Conservation (phyloP, 2,797 vertebrate genomes). For the Buphagus erythrorhynchus region DNA sequence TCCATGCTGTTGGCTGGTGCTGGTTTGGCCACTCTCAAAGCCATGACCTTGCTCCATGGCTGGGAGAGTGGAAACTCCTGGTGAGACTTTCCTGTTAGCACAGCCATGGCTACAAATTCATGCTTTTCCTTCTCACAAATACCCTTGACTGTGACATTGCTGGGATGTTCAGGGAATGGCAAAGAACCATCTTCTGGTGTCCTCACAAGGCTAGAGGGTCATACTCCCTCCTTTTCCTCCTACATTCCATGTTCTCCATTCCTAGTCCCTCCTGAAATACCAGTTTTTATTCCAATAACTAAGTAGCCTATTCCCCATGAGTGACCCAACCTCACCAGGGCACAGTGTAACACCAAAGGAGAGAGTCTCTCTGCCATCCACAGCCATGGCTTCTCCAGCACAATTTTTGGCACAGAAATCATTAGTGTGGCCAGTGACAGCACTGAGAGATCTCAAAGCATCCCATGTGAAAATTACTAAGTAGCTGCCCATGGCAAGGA, state of each 20-base stretch:
- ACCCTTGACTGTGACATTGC: background rate
- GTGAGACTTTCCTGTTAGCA: background rate
- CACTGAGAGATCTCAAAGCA: background rate
- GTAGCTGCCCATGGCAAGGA: background rate
- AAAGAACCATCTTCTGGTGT: background rate
- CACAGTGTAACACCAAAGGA: background rate
- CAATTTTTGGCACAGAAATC: background rate
- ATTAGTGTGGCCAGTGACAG: background rate
- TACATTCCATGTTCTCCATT: background rate
- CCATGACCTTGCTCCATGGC: background rate
- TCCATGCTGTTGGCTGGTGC: background rate
- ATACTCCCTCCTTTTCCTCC: background rate
- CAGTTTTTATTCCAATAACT: background rate
- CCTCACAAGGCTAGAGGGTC: background rate
- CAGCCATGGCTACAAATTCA: background rate
- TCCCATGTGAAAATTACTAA: background rate
- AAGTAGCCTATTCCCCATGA: background rate
- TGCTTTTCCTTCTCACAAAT: background rate
- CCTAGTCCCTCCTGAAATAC: background rate
- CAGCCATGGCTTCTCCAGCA: background rate
- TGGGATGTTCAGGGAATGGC: background rate
- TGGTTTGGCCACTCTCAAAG: background rate
- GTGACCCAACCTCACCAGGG: background rate
- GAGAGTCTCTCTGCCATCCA: background rate
- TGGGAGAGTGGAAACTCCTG: background rate